A percentile compares a stretch with the other conserved stretches of the same genome.
Evolutionary conservation across 2,888 invertebrate genomes (phyloP).

Genomic region (Lasius platythorax): DNA sequence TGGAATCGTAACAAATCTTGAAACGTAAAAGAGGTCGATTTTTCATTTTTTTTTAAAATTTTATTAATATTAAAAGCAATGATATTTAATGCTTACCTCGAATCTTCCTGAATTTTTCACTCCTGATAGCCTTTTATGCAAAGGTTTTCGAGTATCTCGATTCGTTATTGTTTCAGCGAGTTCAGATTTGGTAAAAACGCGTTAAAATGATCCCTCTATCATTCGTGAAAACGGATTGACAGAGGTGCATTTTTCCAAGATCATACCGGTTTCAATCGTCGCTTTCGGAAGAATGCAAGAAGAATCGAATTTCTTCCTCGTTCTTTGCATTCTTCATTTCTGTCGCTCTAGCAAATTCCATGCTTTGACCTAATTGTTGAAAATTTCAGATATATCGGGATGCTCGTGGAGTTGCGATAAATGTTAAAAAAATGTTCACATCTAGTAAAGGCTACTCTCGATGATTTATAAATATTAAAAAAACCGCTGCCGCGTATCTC

Average conservation of each 20-base stretch:
- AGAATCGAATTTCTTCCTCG: neutral
- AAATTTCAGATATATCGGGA: constrained; percentile 36
- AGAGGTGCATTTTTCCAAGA: neutral
- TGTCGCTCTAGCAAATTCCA: neutral
- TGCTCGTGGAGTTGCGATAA: constrained; percentile 56
- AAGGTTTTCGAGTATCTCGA: neutral
- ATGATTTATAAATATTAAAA: constrained; percentile 70
- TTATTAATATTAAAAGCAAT: neutral
- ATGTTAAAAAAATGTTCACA: constrained; percentile 64
- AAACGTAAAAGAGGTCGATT: neutral
- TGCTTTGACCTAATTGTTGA: constrained; percentile 18
- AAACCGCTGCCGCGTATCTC: constrained; percentile 58
- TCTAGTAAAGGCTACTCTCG: constrained; percentile 61
- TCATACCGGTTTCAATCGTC: constrained; percentile 13
- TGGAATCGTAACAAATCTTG: neutral
- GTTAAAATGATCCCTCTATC: neutral
- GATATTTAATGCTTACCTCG: neutral
- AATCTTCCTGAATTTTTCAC: neutral
- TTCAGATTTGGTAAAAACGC: neutral
- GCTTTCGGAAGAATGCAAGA: neutral
- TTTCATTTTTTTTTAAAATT: neutral
- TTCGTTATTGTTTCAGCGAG: neutral
- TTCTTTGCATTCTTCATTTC: neutral
- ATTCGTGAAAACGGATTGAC: neutral
- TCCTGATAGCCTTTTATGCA: neutral